phyloP scores from a whole-genome alignment of 2,113 vertebrate species.

The Struthio camelus region DNA sequence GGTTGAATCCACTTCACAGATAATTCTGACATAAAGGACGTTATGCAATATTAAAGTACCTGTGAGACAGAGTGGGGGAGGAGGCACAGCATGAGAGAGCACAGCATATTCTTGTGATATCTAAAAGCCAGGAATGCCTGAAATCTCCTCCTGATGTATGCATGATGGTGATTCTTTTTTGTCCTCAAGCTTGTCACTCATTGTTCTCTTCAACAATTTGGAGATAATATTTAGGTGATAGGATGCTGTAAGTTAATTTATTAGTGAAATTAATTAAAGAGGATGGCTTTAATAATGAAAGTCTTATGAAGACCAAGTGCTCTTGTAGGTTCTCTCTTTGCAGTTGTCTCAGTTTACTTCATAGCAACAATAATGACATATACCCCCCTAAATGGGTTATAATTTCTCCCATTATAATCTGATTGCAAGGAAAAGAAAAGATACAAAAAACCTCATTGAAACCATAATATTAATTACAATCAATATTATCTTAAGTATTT shows the following conservation, averaged over 20 bases:
- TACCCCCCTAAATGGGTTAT: background rate
- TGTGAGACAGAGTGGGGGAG: background rate
- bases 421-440: background rate
- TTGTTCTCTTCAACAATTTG: background rate
- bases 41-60: background rate
- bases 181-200: background rate
- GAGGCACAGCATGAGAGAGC: background rate
- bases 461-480: background rate
- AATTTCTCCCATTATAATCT: background rate
- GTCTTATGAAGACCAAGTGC: background rate
- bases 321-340: background rate
- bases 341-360: background rate
- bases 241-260: background rate
- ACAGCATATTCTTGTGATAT: background rate
- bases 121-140: background rate
- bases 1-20: background rate
- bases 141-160: background rate
- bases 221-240: background rate
- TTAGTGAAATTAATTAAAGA: background rate
- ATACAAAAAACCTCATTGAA: background rate
- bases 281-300: background rate
- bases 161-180: background rate
- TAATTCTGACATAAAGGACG: background rate
- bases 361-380: background rate
- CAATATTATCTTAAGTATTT: accelerated